Evolutionary conservation across 2,888 invertebrate genomes (phyloP).

Genomic region (Eulithis prunata): DNA sequence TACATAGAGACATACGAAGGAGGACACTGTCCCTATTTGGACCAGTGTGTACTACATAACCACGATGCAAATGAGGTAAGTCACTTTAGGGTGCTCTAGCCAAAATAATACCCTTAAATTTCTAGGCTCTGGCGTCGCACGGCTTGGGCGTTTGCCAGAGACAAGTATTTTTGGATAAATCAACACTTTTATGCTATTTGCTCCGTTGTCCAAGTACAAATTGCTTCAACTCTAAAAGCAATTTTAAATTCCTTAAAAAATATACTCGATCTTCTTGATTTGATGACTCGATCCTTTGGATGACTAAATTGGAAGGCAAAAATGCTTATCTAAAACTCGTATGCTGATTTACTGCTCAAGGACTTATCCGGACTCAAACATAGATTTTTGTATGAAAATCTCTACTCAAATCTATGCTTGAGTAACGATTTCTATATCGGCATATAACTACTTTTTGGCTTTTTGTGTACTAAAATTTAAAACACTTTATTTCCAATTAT

Average conservation of each 20-base stretch:
- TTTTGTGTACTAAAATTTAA: too few relatives aligned
- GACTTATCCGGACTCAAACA: too few relatives aligned
- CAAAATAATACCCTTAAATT: conserved; percentile 3
- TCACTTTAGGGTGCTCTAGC: background rate
- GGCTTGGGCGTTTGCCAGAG: conserved; percentile 1
- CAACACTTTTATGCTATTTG: conserved; percentile 1
- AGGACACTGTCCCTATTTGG: conserved; percentile 95
- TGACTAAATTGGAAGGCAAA: too few relatives aligned
- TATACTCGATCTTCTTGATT: too few relatives aligned
- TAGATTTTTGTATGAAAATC: too few relatives aligned
- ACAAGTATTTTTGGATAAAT: conserved; percentile 4
- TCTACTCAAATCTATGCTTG: too few relatives aligned
- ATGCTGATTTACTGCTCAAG: too few relatives aligned
- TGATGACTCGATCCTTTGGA: too few relatives aligned
- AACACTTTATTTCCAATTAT: too few relatives aligned
- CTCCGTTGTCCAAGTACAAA: background rate
- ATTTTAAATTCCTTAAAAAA: background rate
- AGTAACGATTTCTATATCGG: too few relatives aligned
- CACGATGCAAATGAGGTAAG: conserved; percentile 88
- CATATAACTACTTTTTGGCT: too few relatives aligned
- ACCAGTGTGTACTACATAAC: conserved; percentile 96
- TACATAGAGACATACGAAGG: conserved; percentile 95
- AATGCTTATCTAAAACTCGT: too few relatives aligned
- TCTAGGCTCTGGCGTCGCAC: background rate
- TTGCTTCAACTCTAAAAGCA: background rate